Conservation (phyloP, 2,888 invertebrate species). For the Phlogophora meticulosa region DNA sequence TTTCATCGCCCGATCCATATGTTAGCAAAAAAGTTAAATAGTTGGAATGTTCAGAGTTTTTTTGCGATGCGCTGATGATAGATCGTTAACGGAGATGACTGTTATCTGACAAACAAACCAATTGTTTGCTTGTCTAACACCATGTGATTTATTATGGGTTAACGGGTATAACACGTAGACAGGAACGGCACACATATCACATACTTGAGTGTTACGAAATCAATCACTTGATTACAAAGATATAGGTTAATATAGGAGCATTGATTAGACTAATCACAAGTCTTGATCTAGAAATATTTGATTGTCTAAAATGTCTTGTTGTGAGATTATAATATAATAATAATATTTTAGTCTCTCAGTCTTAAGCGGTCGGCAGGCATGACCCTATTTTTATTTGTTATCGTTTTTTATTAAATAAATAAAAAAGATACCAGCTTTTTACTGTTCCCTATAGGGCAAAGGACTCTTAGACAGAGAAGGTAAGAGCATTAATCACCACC, state of each 20-base stretch:
- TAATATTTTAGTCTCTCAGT: no score
- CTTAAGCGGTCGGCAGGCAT: no score
- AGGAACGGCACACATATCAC: conserved; percentile 55
- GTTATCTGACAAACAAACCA: conserved; percentile 82
- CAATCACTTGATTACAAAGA: conserved; percentile 49
- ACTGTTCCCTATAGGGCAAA: no score
- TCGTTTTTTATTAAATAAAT: no score
- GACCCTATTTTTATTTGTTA: no score
- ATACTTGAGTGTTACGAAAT: conserved; percentile 57
- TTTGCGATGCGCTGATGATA: conserved; percentile 79
- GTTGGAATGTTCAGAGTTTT: conserved; percentile 74
- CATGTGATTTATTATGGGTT: conserved; percentile 81
- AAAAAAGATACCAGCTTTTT: no score
- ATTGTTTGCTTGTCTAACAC: conserved; percentile 82
- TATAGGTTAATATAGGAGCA: neutral
- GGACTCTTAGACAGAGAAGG: no score
- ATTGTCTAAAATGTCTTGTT: no score
- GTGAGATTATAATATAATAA: no score
- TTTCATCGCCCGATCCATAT: conserved; percentile 71
- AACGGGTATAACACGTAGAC: conserved; percentile 53
- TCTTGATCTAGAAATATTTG: neutral
- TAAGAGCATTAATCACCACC: no score
- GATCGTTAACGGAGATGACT: conserved; percentile 81
- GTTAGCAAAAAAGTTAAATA: conserved; percentile 75
- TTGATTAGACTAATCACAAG: neutral